These are phyloP conservation scores for Oithona nana DNA, from an alignment of 2,888 invertebrate genomes.

Conservation along the genomic window DNA sequence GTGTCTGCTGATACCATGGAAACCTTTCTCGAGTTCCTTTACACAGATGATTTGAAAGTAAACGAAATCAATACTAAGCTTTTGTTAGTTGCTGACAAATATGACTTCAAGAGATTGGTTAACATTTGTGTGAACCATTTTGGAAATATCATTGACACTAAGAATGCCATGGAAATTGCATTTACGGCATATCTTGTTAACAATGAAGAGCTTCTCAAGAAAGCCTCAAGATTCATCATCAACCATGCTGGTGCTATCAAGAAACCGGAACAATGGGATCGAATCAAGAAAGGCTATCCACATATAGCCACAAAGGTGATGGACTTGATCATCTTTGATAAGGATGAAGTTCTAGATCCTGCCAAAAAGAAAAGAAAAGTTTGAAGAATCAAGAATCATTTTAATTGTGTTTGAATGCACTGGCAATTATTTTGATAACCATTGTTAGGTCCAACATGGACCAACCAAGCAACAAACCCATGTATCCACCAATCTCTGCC, in stretches of 20 bases:
- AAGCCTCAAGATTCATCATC: background rate
- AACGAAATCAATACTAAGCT: background rate
- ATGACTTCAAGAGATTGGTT: background rate
- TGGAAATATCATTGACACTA: background rate
- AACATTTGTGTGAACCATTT: background rate
- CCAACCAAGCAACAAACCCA: too few species aligned
- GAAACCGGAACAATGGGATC: background rate
- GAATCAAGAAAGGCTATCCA: too few species aligned
- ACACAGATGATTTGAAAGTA: background rate
- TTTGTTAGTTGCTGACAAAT: background rate
- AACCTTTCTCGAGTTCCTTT: background rate
- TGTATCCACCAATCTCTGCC: too few species aligned
- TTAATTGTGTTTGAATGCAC: too few species aligned
- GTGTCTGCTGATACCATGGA: background rate
- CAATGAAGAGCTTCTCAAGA: background rate
- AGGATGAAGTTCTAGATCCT: too few species aligned
- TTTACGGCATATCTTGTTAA: background rate
- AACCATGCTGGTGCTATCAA: background rate
- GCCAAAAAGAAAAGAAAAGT: too few species aligned
- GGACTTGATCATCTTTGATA: too few species aligned
- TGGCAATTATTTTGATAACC: too few species aligned
- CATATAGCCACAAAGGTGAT: too few species aligned
- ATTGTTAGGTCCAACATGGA: too few species aligned
- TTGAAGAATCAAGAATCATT: too few species aligned
- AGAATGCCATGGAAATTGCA: background rate